phyloP scores from a whole-genome alignment of 2,797 vertebrate species.

The Margarornis squamiger region DNA sequence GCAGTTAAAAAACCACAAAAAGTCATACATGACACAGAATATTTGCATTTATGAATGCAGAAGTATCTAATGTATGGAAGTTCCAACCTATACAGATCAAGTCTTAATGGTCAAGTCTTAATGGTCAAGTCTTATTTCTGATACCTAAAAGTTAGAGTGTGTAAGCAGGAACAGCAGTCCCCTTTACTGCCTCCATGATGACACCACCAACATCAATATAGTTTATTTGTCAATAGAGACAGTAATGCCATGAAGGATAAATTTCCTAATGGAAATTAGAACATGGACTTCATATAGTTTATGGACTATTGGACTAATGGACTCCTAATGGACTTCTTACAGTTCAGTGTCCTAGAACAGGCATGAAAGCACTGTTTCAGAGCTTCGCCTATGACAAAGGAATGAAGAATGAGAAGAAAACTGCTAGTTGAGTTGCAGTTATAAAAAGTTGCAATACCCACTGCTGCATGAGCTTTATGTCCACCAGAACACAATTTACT shows the following conservation, averaged over 20 bases:
- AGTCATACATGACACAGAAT: neutral
- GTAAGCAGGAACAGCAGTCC: neutral
- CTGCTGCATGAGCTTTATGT: neutral
- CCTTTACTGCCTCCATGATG: neutral
- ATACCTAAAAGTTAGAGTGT: neutral
- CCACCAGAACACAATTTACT: neutral
- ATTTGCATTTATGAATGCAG: neutral
- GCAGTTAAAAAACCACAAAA: neutral
- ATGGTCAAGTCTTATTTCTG: neutral
- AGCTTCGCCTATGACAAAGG: neutral
- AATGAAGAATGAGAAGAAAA: slow-evolving; percentile 11
- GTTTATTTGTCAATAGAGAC: neutral
- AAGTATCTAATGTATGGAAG: neutral
- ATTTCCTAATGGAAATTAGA: neutral
- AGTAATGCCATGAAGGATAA: neutral
- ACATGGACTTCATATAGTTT: neutral
- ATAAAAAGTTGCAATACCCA: neutral
- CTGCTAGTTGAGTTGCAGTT: neutral
- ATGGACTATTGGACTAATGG: neutral
- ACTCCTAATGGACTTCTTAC: neutral
- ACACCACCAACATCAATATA: neutral
- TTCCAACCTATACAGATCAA: neutral
- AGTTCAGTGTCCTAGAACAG: neutral
- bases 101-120: neutral
- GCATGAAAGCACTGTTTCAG: neutral